Evolutionary conservation across 2,797 vertebrate genomes (phyloP).

Genomic region (Crenuchus spilurus): DNA sequence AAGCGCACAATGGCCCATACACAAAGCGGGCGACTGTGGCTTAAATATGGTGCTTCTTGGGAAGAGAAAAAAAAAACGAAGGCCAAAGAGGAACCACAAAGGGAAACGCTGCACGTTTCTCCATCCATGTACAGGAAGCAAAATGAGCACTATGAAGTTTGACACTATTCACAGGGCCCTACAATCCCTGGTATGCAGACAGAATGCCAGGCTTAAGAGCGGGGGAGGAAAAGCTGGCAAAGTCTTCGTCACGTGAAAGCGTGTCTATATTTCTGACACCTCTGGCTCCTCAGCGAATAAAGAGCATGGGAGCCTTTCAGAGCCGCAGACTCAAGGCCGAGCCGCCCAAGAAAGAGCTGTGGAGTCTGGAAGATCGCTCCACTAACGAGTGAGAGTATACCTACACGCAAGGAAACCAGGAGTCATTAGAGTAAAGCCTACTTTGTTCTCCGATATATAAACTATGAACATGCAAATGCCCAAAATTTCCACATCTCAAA

Average conservation of each 20-base stretch:
- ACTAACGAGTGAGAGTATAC: conserved; percentile 56
- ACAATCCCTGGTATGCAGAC: conserved; percentile 84
- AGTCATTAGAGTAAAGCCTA: too few relatives aligned
- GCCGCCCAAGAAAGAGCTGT: conserved; percentile 61
- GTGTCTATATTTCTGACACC: conserved; percentile 87
- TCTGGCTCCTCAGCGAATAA: conserved; percentile 79
- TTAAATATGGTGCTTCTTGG: conserved; percentile 83
- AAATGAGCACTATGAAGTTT: conserved; percentile 87
- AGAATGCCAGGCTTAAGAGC: conserved; percentile 77
- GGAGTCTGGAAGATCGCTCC: not conserved
- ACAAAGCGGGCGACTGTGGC: conserved; percentile 78
- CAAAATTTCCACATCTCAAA: too few relatives aligned
- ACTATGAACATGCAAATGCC: not conserved
- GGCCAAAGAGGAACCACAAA: conserved; percentile 77
- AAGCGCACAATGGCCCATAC: conserved; percentile 75
- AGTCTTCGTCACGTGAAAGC: conserved; percentile 84
- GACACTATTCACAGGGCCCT: conserved; percentile 84
- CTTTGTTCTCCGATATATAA: not conserved
- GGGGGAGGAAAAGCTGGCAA: conserved; percentile 67
- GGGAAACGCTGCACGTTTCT: conserved; percentile 81
- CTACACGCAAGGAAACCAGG: too few relatives aligned
- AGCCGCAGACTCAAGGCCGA: conserved; percentile 68
- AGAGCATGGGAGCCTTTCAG: conserved; percentile 70
- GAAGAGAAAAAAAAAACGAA: conserved; percentile 61
- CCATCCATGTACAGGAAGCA: conserved; percentile 84